phyloP scores from a whole-genome alignment of 2,797 vertebrate genomes.

The Semotilus atromaculatus region DNA sequence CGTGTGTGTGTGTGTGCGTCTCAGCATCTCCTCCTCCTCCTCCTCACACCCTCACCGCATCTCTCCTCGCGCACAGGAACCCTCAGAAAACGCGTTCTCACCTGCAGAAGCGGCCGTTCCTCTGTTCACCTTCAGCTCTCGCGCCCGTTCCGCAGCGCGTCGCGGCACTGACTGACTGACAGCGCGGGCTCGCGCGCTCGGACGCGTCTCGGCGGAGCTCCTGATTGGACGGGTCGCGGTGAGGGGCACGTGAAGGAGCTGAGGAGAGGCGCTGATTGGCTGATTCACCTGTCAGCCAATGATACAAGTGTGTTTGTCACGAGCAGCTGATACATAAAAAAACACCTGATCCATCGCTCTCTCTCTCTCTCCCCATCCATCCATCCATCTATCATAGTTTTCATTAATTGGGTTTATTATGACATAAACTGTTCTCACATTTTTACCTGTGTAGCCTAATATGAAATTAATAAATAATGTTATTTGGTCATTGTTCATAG shows the following conservation, averaged over 20 bases:
- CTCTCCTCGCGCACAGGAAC: neutral
- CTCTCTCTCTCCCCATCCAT: neutral
- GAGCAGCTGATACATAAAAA: neutral
- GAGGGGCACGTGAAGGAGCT: constrained; percentile 68
- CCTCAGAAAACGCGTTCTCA: constrained; percentile 61
- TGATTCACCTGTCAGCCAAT: constrained; percentile 46
- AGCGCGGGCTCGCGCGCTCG: constrained; percentile 61
- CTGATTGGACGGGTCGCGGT: constrained; percentile 65
- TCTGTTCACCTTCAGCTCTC: constrained; percentile 71
- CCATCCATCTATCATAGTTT: too few relatives aligned
- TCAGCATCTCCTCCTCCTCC: constrained; percentile 63
- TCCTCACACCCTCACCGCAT: constrained; percentile 50
- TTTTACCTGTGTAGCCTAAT: neutral
- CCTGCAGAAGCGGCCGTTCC: constrained; percentile 67
- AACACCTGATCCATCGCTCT: neutral
- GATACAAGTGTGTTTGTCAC: constrained; percentile 40
- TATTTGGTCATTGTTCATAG: too few relatives aligned
- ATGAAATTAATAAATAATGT: neutral
- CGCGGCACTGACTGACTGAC: constrained; percentile 63
- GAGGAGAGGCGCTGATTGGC: constrained; percentile 64
- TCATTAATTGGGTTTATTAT: too few relatives aligned
- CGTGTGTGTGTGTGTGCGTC: constrained; percentile 6
- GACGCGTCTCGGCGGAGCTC: constrained; percentile 61
- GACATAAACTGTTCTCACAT: too few relatives aligned
- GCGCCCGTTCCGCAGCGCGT: constrained; percentile 75